Evolutionary conservation across 2,888 invertebrate species (phyloP).

Genomic region (Mesorhabditis belari): DNA sequence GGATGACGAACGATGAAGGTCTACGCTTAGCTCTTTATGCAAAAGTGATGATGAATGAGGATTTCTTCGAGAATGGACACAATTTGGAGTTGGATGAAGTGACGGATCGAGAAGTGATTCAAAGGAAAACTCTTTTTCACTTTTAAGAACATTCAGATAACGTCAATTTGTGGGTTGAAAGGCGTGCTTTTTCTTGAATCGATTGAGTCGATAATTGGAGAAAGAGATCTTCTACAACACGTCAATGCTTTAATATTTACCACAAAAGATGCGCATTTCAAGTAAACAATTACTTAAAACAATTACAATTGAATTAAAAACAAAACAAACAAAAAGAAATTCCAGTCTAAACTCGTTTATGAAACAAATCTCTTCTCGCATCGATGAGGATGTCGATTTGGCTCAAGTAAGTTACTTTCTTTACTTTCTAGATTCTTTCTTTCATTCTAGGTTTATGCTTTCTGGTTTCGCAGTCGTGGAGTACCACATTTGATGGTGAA

Average conservation of each 20-base stretch:
- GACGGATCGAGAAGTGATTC: conserved; percentile 13
- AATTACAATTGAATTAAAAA: neutral
- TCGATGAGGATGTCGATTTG: neutral
- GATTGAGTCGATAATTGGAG: conserved; percentile 17
- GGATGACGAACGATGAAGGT: conserved; percentile 28
- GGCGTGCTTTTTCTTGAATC: conserved; percentile 25
- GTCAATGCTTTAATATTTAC: conserved; percentile 18
- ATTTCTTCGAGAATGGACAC: conserved; percentile 13
- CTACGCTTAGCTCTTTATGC: conserved; percentile 16
- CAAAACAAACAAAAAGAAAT: neutral
- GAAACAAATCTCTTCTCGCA: neutral
- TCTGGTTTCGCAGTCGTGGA: neutral
- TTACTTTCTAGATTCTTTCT: no score
- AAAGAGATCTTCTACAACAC: conserved; percentile 14
- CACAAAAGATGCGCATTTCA: neutral
- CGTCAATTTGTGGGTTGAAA: conserved; percentile 20
- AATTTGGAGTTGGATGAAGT: conserved; percentile 17
- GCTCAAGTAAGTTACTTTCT: no score
- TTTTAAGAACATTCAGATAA: conserved; percentile 9
- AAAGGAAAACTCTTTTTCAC: neutral
- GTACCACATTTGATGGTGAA: neutral
- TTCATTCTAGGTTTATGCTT: no score
- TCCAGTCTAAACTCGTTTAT: neutral
- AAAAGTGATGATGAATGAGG: conserved; percentile 20
- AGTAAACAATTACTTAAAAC: neutral